phyloP scores from a whole-genome alignment of 2,797 vertebrate genomes.

The Microcaecilia unicolor region DNA sequence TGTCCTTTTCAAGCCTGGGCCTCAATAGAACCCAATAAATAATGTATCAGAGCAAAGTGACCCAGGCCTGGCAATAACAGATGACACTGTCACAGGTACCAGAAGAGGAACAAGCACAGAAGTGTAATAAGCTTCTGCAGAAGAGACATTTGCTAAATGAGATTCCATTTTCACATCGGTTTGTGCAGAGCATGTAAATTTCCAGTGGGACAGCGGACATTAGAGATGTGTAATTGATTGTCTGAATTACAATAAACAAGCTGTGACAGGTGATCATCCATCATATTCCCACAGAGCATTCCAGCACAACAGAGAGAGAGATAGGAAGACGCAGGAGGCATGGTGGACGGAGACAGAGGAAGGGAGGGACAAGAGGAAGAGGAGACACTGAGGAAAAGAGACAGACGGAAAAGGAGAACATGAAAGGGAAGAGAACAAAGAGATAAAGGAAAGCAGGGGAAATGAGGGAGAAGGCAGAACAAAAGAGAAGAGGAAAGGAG shows the following conservation, averaged over 20 bases:
- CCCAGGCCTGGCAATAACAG: constrained; percentile 47
- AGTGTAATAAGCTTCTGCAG: constrained; percentile 16
- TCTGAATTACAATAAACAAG: constrained; percentile 92
- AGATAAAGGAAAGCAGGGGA: neutral
- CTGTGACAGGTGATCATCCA: constrained; percentile 84
- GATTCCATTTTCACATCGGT: constrained; percentile 53
- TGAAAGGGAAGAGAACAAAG: neutral
- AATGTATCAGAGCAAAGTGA: constrained; percentile 41
- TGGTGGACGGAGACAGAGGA: constrained; percentile 6
- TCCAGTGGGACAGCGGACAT: constrained; percentile 68
- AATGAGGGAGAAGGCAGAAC: neutral
- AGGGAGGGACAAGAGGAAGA: neutral
- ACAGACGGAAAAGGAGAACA: neutral
- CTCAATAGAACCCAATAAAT: constrained; percentile 40
- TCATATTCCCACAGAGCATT: constrained; percentile 68
- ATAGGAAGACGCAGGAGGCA: neutral
- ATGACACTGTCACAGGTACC: constrained; percentile 44
- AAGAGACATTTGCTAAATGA: constrained; percentile 58
- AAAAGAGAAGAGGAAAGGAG: neutral
- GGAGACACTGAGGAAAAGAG: neutral
- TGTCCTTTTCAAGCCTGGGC: constrained; percentile 30
- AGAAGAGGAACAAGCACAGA: constrained; percentile 47
- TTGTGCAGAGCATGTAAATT: constrained; percentile 62
- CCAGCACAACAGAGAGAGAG: constrained; percentile 11
- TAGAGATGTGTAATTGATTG: constrained; percentile 86